phyloP scores from a whole-genome alignment of 1,140 invertebrate genomes.

The Hermetia illucens region DNA sequence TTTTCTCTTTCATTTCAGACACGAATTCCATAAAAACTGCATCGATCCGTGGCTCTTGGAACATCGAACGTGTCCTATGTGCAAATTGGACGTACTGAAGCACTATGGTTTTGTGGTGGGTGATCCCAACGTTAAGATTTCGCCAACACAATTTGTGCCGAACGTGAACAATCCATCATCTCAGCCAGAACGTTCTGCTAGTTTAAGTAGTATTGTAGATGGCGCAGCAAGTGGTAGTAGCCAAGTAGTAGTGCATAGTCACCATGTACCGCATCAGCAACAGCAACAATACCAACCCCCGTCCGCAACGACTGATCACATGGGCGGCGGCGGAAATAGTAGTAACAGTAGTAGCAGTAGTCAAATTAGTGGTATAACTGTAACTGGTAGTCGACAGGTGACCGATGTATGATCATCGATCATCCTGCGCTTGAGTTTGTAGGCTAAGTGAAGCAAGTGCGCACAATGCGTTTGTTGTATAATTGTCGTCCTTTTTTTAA shows the following conservation, averaged over 20 bases:
- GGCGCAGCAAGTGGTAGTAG: too few relatives aligned
- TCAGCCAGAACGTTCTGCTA: conserved; percentile 5
- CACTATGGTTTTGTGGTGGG: conserved; percentile 78
- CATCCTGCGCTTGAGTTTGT: too few relatives aligned
- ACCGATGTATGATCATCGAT: conserved; percentile 19
- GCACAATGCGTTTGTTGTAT: neutral
- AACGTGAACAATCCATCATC: conserved; percentile 17
- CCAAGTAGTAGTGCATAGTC: too few relatives aligned
- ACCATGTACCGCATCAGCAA: conserved; percentile 6
- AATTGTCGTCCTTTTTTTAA: neutral
- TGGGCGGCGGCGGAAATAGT: neutral
- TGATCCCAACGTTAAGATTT: conserved; percentile 15
- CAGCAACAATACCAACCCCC: conserved; percentile 6
- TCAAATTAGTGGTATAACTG: neutral
- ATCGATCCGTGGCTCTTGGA: conserved; percentile 91
- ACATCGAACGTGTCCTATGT: conserved; percentile 88
- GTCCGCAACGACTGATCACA: neutral
- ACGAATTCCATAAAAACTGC: conserved; percentile 86
- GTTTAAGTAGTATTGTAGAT: too few relatives aligned
- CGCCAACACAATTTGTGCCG: conserved; percentile 20
- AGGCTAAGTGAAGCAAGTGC: too few relatives aligned
- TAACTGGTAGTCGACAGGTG: conserved; percentile 26
- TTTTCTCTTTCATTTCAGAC: conserved; percentile 38
- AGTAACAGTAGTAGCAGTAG: neutral
- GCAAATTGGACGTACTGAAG: conserved; percentile 87